A percentile compares a stretch with the other conserved stretches of the same genome.
Evolutionary conservation across 2,888 invertebrate species (phyloP).

Genomic region (Lasioglossum malachurum): DNA sequence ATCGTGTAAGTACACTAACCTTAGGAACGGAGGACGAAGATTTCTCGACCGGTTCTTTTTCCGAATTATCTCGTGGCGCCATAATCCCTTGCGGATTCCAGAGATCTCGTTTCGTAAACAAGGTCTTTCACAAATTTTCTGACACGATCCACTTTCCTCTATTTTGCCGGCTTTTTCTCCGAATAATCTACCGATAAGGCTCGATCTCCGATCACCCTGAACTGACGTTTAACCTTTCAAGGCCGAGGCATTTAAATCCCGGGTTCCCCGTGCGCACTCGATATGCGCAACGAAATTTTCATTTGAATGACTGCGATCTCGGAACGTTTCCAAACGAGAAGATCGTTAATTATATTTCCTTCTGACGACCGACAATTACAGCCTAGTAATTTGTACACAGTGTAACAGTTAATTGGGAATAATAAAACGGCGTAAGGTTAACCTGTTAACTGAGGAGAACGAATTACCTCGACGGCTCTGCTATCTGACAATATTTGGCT

Average conservation of each 20-base stretch:
- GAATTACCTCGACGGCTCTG: background rate
- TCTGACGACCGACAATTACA: background rate
- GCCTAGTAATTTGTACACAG: background rate
- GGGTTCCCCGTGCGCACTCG: background rate
- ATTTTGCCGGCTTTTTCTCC: background rate
- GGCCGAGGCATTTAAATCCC: conserved; percentile 43
- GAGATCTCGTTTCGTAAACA: background rate
- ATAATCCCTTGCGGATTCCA: background rate
- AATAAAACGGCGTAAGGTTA: conserved; percentile 1
- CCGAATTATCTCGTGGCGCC: background rate
- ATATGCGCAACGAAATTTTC: background rate
- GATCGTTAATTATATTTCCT: conserved; percentile 1
- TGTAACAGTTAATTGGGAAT: background rate
- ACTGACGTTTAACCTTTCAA: conserved; percentile 40
- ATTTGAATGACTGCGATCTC: background rate
- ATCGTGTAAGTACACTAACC: background rate
- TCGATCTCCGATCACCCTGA: conserved; percentile 22
- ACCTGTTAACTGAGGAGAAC: background rate
- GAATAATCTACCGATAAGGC: conserved; percentile 20
- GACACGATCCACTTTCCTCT: background rate
- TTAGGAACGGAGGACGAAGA: background rate
- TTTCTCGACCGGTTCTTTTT: background rate
- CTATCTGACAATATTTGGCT: background rate
- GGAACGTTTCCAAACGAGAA: background rate
- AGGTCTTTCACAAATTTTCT: background rate